A percentile compares a stretch with the other conserved stretches of the same genome.
phyloP scores from a whole-genome alignment of 1,140 invertebrate species.

The Hypothenemus hampei region DNA sequence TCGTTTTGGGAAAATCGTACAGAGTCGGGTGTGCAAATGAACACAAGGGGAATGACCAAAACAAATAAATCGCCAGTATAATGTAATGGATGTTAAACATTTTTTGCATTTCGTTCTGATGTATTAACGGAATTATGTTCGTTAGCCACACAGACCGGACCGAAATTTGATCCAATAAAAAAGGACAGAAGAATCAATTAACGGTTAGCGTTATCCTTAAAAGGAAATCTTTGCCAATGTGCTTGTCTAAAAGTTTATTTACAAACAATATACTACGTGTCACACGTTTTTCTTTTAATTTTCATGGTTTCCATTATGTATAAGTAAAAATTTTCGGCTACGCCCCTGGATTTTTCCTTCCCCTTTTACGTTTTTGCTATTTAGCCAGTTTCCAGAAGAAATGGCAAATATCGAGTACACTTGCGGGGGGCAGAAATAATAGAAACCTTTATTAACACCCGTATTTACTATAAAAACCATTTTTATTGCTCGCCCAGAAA shows the following conservation, averaged over 20 bases:
- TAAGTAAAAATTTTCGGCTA: not conserved
- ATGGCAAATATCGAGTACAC: slow-evolving; percentile 29
- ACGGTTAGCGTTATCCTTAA: too few species aligned
- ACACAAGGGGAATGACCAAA: slow-evolving; percentile 18
- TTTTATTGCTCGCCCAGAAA: slow-evolving; percentile 18
- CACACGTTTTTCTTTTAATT: too few species aligned
- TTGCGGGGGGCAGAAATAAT: slow-evolving; percentile 29
- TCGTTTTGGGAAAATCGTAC: slow-evolving; percentile 29
- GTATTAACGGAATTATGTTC: not conserved
- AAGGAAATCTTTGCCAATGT: too few species aligned
- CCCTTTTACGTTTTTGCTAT: slow-evolving; percentile 27
- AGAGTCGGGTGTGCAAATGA: slow-evolving; percentile 4
- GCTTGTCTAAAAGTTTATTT: too few species aligned
- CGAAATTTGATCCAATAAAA: too few species aligned
- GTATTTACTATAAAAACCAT: slow-evolving; percentile 32
- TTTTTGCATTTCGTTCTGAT: slow-evolving; percentile 7
- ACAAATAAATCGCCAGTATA: slow-evolving; percentile 7
- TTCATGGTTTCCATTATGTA: too few species aligned
- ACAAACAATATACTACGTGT: too few species aligned
- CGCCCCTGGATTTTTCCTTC: slow-evolving; percentile 25
- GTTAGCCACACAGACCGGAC: too few species aligned
- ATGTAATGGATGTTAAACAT: not conserved
- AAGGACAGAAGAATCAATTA: too few species aligned
- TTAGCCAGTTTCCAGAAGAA: slow-evolving; percentile 33
- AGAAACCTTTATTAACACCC: slow-evolving; percentile 34